Percentiles rank a stretch among this genome's conserved stretches.
Evolutionary conservation across 2,797 vertebrate species (phyloP).

Genomic region (Manis crassicaudata): DNA sequence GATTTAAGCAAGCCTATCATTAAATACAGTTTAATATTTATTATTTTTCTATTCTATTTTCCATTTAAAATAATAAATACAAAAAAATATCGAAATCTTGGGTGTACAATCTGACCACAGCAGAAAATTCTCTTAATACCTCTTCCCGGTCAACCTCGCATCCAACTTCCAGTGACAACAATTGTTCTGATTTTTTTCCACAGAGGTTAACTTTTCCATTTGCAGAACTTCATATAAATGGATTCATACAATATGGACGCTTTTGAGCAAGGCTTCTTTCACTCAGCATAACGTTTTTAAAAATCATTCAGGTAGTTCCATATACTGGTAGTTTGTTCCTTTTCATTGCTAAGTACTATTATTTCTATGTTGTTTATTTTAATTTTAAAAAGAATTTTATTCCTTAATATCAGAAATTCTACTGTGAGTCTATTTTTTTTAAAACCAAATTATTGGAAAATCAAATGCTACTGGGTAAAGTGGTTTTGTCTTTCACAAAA

Average conservation of each 20-base stretch:
- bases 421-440: not conserved
- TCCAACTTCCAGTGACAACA: not conserved
- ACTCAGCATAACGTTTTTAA: not conserved
- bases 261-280: not conserved
- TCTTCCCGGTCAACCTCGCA: not conserved
- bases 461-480: not conserved
- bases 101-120: not conserved
- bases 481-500: not conserved
- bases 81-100: not conserved
- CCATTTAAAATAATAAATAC: not conserved
- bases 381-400: not conserved
- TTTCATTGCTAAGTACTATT: not conserved
- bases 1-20: not conserved
- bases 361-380: not conserved
- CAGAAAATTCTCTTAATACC: not conserved
- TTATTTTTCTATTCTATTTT: not conserved
- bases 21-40: not conserved
- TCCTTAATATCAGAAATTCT: not conserved
- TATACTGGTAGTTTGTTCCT: not conserved
- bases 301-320: not conserved
- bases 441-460: not conserved
- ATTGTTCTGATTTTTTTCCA: not conserved
- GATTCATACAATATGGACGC: not conserved
- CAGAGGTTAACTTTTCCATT: not conserved
- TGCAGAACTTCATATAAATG: not conserved